Evolutionary conservation across 2,113 vertebrate species (phyloP).

Genomic region (Silurus asotus): DNA sequence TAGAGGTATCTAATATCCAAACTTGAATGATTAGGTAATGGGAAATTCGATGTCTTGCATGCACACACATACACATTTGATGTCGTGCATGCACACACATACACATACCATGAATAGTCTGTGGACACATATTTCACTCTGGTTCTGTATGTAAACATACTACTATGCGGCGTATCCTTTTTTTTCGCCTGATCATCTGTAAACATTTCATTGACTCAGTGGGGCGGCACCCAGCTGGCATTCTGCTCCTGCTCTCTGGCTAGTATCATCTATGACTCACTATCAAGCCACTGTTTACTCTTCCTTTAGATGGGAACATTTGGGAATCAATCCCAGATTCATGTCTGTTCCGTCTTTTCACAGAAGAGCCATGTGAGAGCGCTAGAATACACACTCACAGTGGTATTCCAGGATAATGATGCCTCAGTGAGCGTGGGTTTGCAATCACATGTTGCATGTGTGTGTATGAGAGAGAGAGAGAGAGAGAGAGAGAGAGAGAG

Average conservation of each 20-base stretch:
- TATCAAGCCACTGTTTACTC: constrained; percentile 70
- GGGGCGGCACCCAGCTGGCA: constrained; percentile 68
- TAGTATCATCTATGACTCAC: constrained; percentile 81
- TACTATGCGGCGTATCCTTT: neutral
- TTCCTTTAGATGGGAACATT: constrained; percentile 59
- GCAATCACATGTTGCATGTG: neutral
- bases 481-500: neutral
- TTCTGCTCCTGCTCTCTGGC: constrained; percentile 73
- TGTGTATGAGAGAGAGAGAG: neutral
- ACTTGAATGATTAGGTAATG: neutral
- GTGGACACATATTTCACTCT: neutral
- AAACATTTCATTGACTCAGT: constrained; percentile 74
- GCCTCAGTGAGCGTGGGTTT: neutral
- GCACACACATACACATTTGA: neutral
- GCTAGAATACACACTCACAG: neutral
- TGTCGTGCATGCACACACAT: neutral
- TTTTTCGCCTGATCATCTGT: constrained; percentile 50
- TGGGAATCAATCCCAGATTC: constrained; percentile 66
- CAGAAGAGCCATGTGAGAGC: neutral
- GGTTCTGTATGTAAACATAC: neutral
- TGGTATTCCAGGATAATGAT: neutral
- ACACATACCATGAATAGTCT: neutral
- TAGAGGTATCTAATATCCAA: neutral
- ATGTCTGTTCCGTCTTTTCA: constrained; percentile 23
- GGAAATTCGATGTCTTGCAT: neutral